Evolutionary conservation across 2,113 vertebrate genomes (phyloP), one percentile per base, ranked within the genome.

Genomic region (Proteles cristata): DNA sequence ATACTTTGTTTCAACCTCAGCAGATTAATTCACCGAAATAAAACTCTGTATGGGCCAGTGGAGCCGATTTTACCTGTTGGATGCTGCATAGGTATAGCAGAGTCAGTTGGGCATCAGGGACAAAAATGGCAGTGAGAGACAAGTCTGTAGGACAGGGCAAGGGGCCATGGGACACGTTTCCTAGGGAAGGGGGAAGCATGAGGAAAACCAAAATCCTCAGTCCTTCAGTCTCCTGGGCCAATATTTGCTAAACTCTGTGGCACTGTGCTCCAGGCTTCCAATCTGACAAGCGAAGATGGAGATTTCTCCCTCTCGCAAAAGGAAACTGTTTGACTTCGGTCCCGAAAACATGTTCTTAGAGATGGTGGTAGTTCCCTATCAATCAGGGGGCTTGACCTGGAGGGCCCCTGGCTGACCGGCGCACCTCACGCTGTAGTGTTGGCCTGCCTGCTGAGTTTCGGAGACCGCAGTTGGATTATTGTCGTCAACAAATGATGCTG

Each of bases 401-500:
- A 74, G 35, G 45, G 45, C 79, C 73, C 61, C 0, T 39, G 63
- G 63, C 68, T 14, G 26, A n/a, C 2, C 0, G 71, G 95, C 58
- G 66, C 81, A 81, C 6, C 12, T 91, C 63, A 73, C 4, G 86
- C 88, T 88, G 35, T 0, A 0, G 85, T 77, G 76, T 39, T 86
- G 84, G 6, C 85, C 1, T 93, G 68, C 26, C 1, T n/a, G 21
- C 71, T 1, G 76, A 0, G 0, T 69, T 71, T 97, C 96, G 88
- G 95, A 97, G 93, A 91, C 95, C 89, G 58, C 15, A 66, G 86
- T 66, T 97, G 93, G n/a, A 10, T 11, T 96, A 96, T 96, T 96
- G 92, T 91, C 97, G 90, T 95, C 97, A 88, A 43, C 96, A 96
- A 98, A 76, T 14, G 65, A 58, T 26, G 17, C 97, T 96, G 69